Evolutionary conservation across 2,888 invertebrate genomes (phyloP).

Genomic region (Dynastes grantii): DNA sequence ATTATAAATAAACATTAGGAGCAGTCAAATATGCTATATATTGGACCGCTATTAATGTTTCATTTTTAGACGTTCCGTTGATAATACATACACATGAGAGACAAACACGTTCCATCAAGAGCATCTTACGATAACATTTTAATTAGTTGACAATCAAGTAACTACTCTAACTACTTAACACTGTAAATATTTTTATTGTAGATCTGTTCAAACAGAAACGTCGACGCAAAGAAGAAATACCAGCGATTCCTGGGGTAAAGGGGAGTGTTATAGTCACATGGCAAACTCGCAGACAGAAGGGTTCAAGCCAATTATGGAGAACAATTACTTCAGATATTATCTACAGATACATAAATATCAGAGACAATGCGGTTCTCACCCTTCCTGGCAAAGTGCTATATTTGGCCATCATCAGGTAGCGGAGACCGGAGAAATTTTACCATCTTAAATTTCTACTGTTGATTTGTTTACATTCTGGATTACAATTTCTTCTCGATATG

Average conservation of each 20-base stretch:
- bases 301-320: slow-evolving; percentile 65
- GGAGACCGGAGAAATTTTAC: slow-evolving; percentile 17
- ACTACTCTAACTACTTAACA: slow-evolving; percentile 43
- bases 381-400: slow-evolving; percentile 55
- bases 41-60: not conserved
- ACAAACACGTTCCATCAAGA: slow-evolving; percentile 12
- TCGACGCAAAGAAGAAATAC: slow-evolving; percentile 35
- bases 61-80: not conserved
- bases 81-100: not conserved
- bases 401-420: slow-evolving; percentile 51
- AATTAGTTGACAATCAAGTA: slow-evolving; percentile 34
- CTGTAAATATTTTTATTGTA: slow-evolving; percentile 49
- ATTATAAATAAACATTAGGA: too few species aligned
- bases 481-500: slow-evolving; percentile 2
- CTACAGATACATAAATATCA: slow-evolving; percentile 68
- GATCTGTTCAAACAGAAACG: slow-evolving; percentile 41
- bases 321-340: slow-evolving; percentile 68
- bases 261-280: slow-evolving; percentile 52
- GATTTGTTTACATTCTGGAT: slow-evolving; percentile 34
- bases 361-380: slow-evolving; percentile 62
- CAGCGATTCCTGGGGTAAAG: slow-evolving; percentile 9
- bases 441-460: slow-evolving; percentile 19
- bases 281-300: slow-evolving; percentile 54
- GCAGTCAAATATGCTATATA: too few species aligned
- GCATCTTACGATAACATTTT: slow-evolving; percentile 37